Percentiles rank a stretch among this genome's conserved stretches.
These are phyloP conservation scores for Leucozona laternaria DNA, from an alignment of 2,888 invertebrate species.

Conservation along the genomic window DNA sequence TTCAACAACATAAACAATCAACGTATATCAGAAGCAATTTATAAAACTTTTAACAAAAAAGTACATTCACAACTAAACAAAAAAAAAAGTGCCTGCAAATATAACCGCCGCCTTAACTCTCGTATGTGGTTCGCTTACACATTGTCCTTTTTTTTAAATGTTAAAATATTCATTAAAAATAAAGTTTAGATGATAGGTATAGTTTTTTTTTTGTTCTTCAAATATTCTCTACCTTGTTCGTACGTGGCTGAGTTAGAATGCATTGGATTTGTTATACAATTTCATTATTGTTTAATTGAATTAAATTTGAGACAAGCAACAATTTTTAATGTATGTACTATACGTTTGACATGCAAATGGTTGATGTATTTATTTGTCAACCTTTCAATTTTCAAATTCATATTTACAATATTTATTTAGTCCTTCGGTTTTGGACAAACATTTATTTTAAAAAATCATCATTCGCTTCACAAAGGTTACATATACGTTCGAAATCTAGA, in stretches of 20 bases:
- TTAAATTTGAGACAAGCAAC: background rate
- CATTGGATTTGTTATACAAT: background rate
- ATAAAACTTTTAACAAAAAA: constrained; percentile 19
- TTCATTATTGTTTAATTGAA: background rate
- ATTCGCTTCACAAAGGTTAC: too few species aligned
- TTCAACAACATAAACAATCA: constrained; percentile 29
- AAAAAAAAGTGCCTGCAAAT: constrained; percentile 69
- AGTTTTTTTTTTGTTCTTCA: background rate
- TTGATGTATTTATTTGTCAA: background rate
- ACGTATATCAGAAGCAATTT: constrained; percentile 49
- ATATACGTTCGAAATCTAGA: too few species aligned
- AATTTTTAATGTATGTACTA: background rate
- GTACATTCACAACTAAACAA: constrained; percentile 8
- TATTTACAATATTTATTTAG: too few species aligned
- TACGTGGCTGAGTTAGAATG: background rate
- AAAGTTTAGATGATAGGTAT: background rate
- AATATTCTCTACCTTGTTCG: background rate
- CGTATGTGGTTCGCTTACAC: constrained; percentile 33
- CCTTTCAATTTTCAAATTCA: too few species aligned
- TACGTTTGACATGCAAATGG: background rate
- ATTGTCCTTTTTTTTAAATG: constrained; percentile 7
- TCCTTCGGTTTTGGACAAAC: too few species aligned
- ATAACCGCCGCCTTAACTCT: constrained; percentile 25
- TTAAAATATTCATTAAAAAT: background rate
- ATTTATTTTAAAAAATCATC: too few species aligned